Evolutionary conservation across 1,140 invertebrate genomes (phyloP), one percentile per base, ranked within the genome.

Genomic region (Dendrolimus punctatus): DNA sequence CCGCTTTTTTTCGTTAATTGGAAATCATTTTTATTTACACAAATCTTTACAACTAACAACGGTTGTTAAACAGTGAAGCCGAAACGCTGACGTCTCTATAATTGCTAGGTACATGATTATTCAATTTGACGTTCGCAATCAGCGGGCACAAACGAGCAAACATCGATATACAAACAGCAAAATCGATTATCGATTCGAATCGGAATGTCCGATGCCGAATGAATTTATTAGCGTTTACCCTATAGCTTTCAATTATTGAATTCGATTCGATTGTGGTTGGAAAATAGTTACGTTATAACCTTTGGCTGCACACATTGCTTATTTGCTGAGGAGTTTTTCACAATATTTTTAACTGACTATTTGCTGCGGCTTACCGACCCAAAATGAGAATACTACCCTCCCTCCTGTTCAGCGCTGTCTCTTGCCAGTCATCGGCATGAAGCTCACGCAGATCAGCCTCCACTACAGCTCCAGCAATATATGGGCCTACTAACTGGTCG

Each of bases 101-200:
- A 73, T 73, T 68, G 72, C 72, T 60, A 67, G 23, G 23, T 23
- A 23, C 63, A 58, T 66, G 76, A 76, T 79, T 79, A 81, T 76
- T 71, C 72, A 75, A 77, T 77, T 74, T 75, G 68, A 73, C 67
- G 69, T 73, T 70, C 64, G 71, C 76, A 81, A 81, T 81, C 78
- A 81, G 67, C 69, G 76, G 66, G 65, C 72, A 67, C 72, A 71
- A 71, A 74, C 73, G 66, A 69, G 67, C 74, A 74, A 77, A 76
- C 76, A 79, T 58, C 59, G 53, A 57, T 55, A 60, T 62, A 23
- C 23, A 23, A 23, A 23, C 23, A 23, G 23, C 23, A 23, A 3
- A 23, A 23, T 23, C 23, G 23, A 79, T 74, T 74, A 76, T 69
- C 62, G 58, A 69, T 42, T 64, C 63, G 64, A 61, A 57, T 62